Percentiles rank a stretch among this genome's conserved stretches.
Conservation (phyloP, 2,113 vertebrate genomes). For the Aegotheles bennettii region DNA sequence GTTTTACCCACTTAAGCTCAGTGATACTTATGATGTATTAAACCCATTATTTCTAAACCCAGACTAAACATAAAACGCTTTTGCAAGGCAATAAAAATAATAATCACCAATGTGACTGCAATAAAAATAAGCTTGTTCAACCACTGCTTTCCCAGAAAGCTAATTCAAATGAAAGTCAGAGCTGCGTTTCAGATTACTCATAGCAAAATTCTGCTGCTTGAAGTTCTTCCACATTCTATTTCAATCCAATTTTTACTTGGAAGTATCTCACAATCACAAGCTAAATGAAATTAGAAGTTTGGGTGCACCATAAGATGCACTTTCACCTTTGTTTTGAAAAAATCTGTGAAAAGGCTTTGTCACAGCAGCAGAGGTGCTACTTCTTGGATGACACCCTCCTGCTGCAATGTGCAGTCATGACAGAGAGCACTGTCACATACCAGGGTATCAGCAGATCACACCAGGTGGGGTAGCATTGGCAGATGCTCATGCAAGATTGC, state of each 20-base stretch:
- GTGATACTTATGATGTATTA: background rate
- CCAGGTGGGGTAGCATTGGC: background rate
- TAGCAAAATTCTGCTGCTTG: background rate
- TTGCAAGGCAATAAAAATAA: background rate
- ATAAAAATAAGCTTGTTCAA: background rate
- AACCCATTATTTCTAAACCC: background rate
- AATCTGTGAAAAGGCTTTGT: background rate
- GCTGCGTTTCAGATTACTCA: background rate
- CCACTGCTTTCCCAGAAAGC: background rate
- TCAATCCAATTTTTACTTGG: background rate
- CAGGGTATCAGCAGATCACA: background rate
- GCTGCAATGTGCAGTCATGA: rapidly evolving
- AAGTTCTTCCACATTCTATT: background rate
- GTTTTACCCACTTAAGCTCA: background rate
- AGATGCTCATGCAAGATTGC: background rate
- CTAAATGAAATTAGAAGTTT: background rate
- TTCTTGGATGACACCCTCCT: background rate
- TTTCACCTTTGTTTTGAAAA: background rate
- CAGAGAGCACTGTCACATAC: rapidly evolving
- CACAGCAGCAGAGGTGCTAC: background rate
- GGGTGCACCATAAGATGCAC: rapidly evolving
- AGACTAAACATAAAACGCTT: background rate
- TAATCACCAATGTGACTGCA: background rate
- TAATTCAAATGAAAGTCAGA: background rate
- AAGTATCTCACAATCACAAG: background rate